These are phyloP conservation scores for Mamestra brassicae DNA, from an alignment of 2,888 invertebrate genomes.

Conservation along the genomic window DNA sequence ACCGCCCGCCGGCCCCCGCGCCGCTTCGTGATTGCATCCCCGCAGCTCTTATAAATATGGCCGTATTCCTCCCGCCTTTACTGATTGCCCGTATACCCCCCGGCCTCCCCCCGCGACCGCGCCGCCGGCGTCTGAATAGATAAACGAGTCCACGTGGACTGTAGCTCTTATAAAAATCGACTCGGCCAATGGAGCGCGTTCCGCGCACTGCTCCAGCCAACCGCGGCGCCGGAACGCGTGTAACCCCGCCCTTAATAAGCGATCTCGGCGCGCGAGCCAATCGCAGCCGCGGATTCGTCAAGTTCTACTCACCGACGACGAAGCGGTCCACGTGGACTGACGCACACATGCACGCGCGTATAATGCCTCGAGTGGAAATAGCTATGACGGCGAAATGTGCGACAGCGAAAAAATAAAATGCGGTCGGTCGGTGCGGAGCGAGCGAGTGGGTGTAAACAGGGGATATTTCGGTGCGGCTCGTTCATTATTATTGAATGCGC, in stretches of 20 bases:
- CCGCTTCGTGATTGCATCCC: slow-evolving; percentile 91
- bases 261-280: slow-evolving; percentile 84
- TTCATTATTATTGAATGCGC: slow-evolving; percentile 91
- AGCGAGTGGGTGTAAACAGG: slow-evolving; percentile 91
- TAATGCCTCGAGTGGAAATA: slow-evolving; percentile 91
- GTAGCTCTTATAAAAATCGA: slow-evolving; percentile 90
- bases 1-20: slow-evolving; percentile 87
- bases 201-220: slow-evolving; percentile 78
- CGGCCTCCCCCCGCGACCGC: slow-evolving; percentile 90
- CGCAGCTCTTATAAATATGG: slow-evolving; percentile 92
- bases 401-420: slow-evolving; percentile 91
- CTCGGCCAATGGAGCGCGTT: slow-evolving; percentile 81
- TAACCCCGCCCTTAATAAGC: slow-evolving; percentile 91
- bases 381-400: slow-evolving; percentile 91
- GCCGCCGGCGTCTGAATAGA: slow-evolving; percentile 92
- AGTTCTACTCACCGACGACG: slow-evolving; percentile 87
- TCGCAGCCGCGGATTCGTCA: slow-evolving; percentile 75
- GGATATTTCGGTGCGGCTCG: slow-evolving; percentile 90
- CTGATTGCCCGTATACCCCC: slow-evolving; percentile 92
- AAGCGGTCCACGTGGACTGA: slow-evolving; percentile 89
- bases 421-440: slow-evolving; percentile 89
- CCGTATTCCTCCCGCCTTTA: slow-evolving; percentile 91
- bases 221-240: slow-evolving; percentile 79
- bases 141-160: slow-evolving; percentile 91
- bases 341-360: slow-evolving; percentile 87